phyloP scores from a whole-genome alignment of 2,888 invertebrate genomes.

The Petrolisthes cinctipes region DNA sequence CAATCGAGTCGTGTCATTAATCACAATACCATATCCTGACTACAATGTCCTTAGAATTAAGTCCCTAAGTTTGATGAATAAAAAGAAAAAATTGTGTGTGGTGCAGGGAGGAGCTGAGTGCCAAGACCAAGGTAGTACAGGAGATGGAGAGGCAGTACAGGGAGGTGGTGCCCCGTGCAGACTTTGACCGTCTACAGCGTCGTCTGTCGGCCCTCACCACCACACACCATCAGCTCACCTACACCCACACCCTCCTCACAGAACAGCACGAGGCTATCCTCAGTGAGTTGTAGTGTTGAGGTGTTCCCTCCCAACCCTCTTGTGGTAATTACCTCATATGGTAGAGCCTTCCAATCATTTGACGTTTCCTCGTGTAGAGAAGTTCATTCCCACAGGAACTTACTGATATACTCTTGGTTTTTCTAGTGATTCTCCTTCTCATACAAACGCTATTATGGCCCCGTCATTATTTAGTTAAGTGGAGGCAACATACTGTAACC shows the following conservation, averaged over 20 bases:
- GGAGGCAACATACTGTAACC: too few species aligned
- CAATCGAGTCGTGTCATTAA: too few species aligned
- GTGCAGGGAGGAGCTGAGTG: slow-evolving; percentile 54
- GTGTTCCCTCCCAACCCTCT: not conserved
- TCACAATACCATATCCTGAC: too few species aligned
- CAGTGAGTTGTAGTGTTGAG: slow-evolving; percentile 10
- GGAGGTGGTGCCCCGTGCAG: slow-evolving; percentile 56
- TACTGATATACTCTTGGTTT: not conserved
- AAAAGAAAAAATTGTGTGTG: too few species aligned
- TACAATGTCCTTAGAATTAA: too few species aligned
- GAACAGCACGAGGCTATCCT: slow-evolving; percentile 44
- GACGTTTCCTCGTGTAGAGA: not conserved
- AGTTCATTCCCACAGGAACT: not conserved
- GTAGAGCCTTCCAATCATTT: not conserved
- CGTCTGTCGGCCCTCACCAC: slow-evolving; percentile 31
- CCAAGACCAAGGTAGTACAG: slow-evolving; percentile 36
- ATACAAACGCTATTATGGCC: too few species aligned
- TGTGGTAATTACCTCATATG: not conserved
- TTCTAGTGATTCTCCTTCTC: too few species aligned
- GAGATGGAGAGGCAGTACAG: slow-evolving; percentile 57
- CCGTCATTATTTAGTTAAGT: too few species aligned
- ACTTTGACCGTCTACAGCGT: slow-evolving; percentile 33
- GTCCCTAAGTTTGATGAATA: too few species aligned
- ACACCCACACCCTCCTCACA: slow-evolving; percentile 45
- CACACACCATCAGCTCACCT: slow-evolving; percentile 44